Conservation (phyloP, 2,113 vertebrate species). For the Tachycineta bicolor region DNA sequence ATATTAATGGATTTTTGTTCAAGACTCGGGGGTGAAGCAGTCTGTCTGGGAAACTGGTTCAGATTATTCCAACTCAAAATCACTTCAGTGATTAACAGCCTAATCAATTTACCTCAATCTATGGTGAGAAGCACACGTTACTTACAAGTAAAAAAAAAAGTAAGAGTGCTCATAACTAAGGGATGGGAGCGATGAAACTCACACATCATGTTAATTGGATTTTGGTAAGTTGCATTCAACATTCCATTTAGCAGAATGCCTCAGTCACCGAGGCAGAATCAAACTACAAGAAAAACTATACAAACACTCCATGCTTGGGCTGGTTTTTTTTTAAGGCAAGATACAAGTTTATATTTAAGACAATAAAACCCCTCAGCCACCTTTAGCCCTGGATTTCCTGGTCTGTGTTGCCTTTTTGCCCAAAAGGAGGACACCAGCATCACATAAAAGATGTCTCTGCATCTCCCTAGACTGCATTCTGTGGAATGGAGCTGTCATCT, state of each 20-base stretch:
- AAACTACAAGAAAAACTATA: background rate
- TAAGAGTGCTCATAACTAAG: background rate
- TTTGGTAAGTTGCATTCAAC: background rate
- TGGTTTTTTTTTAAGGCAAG: background rate
- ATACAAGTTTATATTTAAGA: background rate
- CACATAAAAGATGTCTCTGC: background rate
- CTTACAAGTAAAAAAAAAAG: background rate
- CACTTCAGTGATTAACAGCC: background rate
- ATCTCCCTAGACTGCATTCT: background rate
- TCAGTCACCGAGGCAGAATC: background rate
- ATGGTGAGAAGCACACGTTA: background rate
- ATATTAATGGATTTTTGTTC: background rate
- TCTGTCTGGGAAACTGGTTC: background rate
- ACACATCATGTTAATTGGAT: background rate
- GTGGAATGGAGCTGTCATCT: conserved; percentile 6
- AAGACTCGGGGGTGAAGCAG: background rate
- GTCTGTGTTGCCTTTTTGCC: background rate
- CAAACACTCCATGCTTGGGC: background rate
- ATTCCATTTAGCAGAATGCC: background rate
- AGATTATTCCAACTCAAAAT: background rate
- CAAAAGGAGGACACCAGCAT: background rate
- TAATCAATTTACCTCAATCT: background rate
- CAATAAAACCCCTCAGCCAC: background rate
- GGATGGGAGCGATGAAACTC: background rate
- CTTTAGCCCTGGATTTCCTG: background rate